Percentiles rank a stretch among this genome's conserved stretches.
Evolutionary conservation across 1,140 invertebrate species (phyloP).

Genomic region (Monochamus saltuarius): DNA sequence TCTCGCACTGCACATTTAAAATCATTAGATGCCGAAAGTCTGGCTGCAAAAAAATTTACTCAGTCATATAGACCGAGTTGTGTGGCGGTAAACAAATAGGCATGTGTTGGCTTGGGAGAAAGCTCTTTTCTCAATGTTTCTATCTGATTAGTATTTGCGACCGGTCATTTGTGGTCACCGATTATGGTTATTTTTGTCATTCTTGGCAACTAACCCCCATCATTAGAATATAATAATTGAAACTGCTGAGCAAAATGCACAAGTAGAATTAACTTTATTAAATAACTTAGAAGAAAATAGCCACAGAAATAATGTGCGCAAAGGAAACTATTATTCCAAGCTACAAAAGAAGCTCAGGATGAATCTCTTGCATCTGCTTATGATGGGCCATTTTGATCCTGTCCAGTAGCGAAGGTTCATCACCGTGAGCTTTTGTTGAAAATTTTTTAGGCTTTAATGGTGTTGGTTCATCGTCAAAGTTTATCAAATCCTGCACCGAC

Average conservation of each 20-base stretch:
- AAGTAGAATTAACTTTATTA: neutral
- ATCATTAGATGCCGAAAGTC: neutral
- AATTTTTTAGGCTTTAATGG: neutral
- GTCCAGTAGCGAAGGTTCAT: neutral
- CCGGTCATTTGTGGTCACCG: too few relatives aligned
- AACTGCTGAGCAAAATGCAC: constrained; percentile 15
- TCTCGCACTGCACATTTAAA: neutral
- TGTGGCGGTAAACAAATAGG: too few relatives aligned
- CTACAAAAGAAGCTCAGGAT: neutral
- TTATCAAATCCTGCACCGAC: neutral
- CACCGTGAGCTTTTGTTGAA: neutral
- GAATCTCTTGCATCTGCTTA: constrained; percentile 9
- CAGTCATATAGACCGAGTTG: too few relatives aligned
- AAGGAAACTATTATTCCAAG: neutral
- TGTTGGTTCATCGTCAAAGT: neutral
- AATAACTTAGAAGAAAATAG: too few relatives aligned
- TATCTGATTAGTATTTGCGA: too few relatives aligned
- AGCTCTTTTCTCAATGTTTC: too few relatives aligned
- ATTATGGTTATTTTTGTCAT: too few relatives aligned
- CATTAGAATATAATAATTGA: neutral
- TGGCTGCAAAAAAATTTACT: neutral
- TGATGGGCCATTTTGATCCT: constrained; percentile 5
- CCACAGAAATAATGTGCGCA: too few relatives aligned
- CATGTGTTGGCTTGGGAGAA: too few relatives aligned
- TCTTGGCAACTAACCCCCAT: too few relatives aligned